A percentile compares a stretch with the other conserved stretches of the same genome.
Conservation (phyloP, 2,797 vertebrate species). For the Pelodytes ibericus region DNA sequence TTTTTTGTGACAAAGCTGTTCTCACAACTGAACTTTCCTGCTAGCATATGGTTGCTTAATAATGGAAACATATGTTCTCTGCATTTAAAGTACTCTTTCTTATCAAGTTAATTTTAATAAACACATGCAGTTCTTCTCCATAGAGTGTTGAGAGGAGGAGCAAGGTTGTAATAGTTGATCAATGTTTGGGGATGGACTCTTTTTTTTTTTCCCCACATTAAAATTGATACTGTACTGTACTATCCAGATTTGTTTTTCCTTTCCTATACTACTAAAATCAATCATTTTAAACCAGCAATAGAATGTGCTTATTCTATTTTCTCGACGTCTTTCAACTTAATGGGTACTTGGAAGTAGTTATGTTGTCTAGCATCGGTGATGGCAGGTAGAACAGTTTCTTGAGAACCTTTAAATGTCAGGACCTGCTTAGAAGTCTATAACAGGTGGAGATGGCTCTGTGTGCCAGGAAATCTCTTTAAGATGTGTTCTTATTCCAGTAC, state of each 20-base stretch:
- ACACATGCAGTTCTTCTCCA: too few relatives aligned
- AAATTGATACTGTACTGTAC: too few relatives aligned
- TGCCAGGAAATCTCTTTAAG: slow-evolving; percentile 11
- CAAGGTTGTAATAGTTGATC: too few relatives aligned
- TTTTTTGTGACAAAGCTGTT: too few relatives aligned
- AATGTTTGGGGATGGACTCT: too few relatives aligned
- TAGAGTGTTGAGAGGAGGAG: too few relatives aligned
- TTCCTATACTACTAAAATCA: background rate
- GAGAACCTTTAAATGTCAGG: slow-evolving; percentile 26
- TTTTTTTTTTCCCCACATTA: too few relatives aligned
- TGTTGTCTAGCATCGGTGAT: slow-evolving; percentile 2
- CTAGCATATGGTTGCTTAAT: too few relatives aligned
- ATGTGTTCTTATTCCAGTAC: slow-evolving; percentile 29
- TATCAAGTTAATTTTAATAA: too few relatives aligned
- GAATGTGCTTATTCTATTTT: background rate
- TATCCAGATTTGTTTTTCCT: background rate
- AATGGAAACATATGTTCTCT: too few relatives aligned
- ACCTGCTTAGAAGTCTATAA: background rate
- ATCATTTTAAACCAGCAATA: background rate
- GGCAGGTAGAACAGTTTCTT: slow-evolving; percentile 10
- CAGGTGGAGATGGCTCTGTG: slow-evolving; percentile 3
- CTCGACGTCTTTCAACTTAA: background rate
- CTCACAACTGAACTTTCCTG: too few relatives aligned
- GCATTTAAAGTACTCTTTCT: too few relatives aligned
- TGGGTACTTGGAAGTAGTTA: slow-evolving; percentile 6